A percentile compares a stretch with the other conserved stretches of the same genome.
Evolutionary conservation across 2,888 invertebrate genomes (phyloP).

Genomic region (Hyles lineata): DNA sequence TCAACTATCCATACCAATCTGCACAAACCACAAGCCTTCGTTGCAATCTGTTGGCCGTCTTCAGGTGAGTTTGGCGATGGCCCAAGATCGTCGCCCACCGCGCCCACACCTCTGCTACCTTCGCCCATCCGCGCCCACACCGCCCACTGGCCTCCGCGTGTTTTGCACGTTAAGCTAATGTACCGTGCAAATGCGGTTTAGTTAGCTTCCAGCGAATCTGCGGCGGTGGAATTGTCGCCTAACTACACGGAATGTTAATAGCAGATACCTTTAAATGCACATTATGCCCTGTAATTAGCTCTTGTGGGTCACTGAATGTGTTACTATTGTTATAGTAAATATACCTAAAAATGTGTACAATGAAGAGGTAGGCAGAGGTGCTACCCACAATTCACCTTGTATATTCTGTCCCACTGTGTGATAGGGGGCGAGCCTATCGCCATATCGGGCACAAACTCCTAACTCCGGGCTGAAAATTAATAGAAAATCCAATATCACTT

Average conservation of each 20-base stretch:
- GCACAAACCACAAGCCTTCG: background rate
- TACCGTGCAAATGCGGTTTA: constrained; percentile 15
- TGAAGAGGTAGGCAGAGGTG: too few relatives aligned
- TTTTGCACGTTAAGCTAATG: constrained; percentile 16
- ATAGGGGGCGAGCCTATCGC: too few relatives aligned
- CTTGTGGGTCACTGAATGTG: background rate
- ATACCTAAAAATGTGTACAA: background rate
- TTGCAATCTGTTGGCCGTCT: background rate
- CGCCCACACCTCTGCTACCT: background rate
- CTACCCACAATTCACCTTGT: too few relatives aligned
- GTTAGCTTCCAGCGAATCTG: constrained; percentile 3
- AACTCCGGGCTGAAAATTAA: too few relatives aligned
- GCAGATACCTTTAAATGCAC: constrained; percentile 1
- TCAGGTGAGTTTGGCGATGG: constrained; percentile 15
- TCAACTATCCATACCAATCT: background rate
- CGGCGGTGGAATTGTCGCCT: background rate
- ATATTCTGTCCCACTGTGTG: too few relatives aligned
- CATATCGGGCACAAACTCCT: too few relatives aligned
- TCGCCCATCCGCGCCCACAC: background rate
- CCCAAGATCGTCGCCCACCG: constrained; percentile 20
- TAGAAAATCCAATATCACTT: too few relatives aligned
- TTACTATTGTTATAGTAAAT: background rate
- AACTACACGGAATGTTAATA: constrained; percentile 4
- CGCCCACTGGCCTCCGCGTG: constrained; percentile 7
- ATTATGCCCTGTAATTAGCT: background rate